Evolutionary conservation across 2,888 invertebrate species (phyloP), one percentile per base, ranked within the genome.

Genomic region (Petrolisthes manimaculis): DNA sequence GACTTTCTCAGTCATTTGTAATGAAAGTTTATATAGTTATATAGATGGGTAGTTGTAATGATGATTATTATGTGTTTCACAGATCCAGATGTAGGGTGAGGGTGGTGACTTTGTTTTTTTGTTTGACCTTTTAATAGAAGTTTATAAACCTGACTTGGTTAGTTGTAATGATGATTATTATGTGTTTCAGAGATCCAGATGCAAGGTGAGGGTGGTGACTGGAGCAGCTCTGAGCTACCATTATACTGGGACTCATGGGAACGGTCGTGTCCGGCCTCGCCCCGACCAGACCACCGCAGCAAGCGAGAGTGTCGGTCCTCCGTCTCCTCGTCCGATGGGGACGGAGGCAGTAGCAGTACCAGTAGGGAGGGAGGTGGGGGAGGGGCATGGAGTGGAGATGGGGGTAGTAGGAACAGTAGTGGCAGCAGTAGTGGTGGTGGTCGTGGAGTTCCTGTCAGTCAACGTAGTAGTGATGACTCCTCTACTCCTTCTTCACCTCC

Each of bases 221-320:
- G 94, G 94, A 90, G 94, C 94, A 91, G 93, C 92, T 93, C 86
- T 92, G 95, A 94, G 92, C 94, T 96, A 92, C 95, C 95, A 91
- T 94, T 98, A 92, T 97, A 97, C 93, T 98, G 98, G 98, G 98
- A 98, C 93, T 97, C 97, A 8, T 98, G 97, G 97, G 97, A 97
- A 87, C 92, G 92, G n/a, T 93, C 91, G 6, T 92, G 91, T 91
- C 93, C 94, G 92, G 94, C 94, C 91, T 95, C 94, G 54, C 93
- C 94, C 86, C 93, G 91, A 93, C 93, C 91, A 94, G 93, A 91
- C 94, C 94, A 9, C 93, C 94, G 89, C 18, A 55, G 86, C 24
- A 86, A 91, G 61, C 83, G 91, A 53, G 93, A 93, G 4, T 93
- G 94, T 12, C 93, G 95, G 90, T 94, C 94, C 90, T 95, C 95